Evolutionary conservation across 2,113 vertebrate species (phyloP), one percentile per base, ranked within the genome.

Genomic region (Phylloscopus trochiloides): DNA sequence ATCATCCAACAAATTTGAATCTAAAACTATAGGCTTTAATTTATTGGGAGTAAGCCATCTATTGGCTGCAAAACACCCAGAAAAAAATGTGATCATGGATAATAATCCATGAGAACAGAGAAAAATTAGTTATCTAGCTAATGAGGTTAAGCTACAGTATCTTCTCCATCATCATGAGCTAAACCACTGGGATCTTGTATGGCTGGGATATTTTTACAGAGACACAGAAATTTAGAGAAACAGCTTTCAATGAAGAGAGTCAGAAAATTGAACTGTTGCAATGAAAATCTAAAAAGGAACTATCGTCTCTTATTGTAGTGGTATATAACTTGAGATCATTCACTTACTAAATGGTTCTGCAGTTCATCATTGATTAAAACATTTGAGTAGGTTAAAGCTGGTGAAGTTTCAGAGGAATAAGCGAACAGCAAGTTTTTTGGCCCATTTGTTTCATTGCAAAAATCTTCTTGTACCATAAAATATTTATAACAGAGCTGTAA

Each of bases 401-500:
- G 42, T 86, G 72, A 94, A 89, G 38, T 92, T 93, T 86, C 59
- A 58, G 48, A 51, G 38, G 48, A 77, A 22, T 88, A 93, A 86
- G 59, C 31, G 80, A 92, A 92, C 71, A 88, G 59, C 25, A 80
- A 68, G 59, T 52, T 92, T 92, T 96, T 86, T 83, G 52, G 40
- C 59, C 82, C 36, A 52, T 93, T 94, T 89, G 48, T 80, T 97
- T 95, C 63, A 78, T 67, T 84, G 43, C 51, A 92, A 61, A 90
- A 90, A 50, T 83, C 67, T 55, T 86, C 25, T 21, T 8, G 0
- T 78, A 63, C 22, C 28, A 45, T 92, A 79, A 96, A 94, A 71
- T 80, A 92, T 83, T 91, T 86, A 55, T 79, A 70, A 43, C 31
- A 51, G 38, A 63, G 21, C 52, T 93, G 81, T 81, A 80, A 94